Percentiles rank a stretch among this genome's conserved stretches.
Conservation (phyloP, 1,140 invertebrate genomes). For the Cotesia vestalis region DNA sequence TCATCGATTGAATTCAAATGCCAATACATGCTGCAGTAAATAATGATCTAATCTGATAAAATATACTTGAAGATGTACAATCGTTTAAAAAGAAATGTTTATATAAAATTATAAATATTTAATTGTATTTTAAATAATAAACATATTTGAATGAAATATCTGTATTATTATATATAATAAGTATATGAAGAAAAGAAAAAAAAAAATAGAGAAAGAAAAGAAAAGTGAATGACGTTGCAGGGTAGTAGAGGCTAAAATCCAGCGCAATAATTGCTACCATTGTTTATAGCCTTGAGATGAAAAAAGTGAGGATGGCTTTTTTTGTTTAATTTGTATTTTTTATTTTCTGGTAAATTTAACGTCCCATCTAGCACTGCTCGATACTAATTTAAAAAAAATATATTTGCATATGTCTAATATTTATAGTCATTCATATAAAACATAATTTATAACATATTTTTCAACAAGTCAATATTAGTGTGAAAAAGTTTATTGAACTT, state of each 20-base stretch:
- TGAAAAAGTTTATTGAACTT: too few relatives aligned
- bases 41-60: too few relatives aligned
- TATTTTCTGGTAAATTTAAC: not conserved
- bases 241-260: not conserved
- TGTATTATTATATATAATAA: not conserved
- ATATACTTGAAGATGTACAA: too few relatives aligned
- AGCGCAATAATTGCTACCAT: constrained; percentile 18
- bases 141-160: too few relatives aligned
- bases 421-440: not conserved
- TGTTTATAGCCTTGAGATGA: constrained; percentile 12
- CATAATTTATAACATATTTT: not conserved
- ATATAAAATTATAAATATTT: too few relatives aligned
- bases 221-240: not conserved
- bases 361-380: not conserved
- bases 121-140: too few relatives aligned
- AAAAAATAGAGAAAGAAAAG: not conserved
- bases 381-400: too few relatives aligned
- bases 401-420: not conserved
- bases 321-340: not conserved
- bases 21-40: too few relatives aligned
- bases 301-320: not conserved
- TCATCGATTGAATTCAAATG: too few relatives aligned
- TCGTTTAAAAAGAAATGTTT: too few relatives aligned
- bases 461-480: too few relatives aligned
- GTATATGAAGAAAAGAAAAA: not conserved